phyloP scores from a whole-genome alignment of 2,888 invertebrate species.

The Baccha elongata region DNA sequence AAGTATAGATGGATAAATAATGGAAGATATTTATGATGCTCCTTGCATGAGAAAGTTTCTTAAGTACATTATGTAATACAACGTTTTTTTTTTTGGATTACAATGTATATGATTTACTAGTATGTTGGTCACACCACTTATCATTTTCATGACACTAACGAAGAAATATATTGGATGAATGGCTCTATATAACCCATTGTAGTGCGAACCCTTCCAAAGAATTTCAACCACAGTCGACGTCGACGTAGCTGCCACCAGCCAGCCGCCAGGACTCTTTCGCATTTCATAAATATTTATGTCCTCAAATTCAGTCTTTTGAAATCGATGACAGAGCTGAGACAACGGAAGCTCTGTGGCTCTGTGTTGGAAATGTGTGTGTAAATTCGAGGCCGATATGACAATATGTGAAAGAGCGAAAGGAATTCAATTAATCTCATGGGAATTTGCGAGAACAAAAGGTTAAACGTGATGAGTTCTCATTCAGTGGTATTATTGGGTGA shows the following conservation, averaged over 20 bases:
- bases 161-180: constrained; percentile 66
- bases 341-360: constrained; percentile 14
- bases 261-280: constrained; percentile 35
- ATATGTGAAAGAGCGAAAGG: constrained; percentile 46
- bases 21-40: too few relatives aligned
- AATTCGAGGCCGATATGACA: neutral
- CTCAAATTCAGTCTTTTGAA: constrained; percentile 44
- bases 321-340: constrained; percentile 22
- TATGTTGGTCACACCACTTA: neutral
- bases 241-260: constrained; percentile 16
- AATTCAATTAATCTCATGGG: constrained; percentile 73
- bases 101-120: neutral
- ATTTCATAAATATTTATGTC: constrained; percentile 73
- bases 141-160: constrained; percentile 44
- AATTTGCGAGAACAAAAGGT: constrained; percentile 69
- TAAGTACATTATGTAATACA: too few relatives aligned
- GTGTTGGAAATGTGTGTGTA: neutral
- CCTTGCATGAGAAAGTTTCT: too few relatives aligned
- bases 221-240: constrained; percentile 33
- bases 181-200: constrained; percentile 58
- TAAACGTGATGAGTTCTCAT: constrained; percentile 72
- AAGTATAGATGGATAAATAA: too few relatives aligned
- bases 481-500: constrained; percentile 67
- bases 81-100: too few relatives aligned
- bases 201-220: constrained; percentile 45